These are phyloP conservation scores for Rhagonycha fulva DNA, from an alignment of 2,888 invertebrate species.

Conservation along the genomic window DNA sequence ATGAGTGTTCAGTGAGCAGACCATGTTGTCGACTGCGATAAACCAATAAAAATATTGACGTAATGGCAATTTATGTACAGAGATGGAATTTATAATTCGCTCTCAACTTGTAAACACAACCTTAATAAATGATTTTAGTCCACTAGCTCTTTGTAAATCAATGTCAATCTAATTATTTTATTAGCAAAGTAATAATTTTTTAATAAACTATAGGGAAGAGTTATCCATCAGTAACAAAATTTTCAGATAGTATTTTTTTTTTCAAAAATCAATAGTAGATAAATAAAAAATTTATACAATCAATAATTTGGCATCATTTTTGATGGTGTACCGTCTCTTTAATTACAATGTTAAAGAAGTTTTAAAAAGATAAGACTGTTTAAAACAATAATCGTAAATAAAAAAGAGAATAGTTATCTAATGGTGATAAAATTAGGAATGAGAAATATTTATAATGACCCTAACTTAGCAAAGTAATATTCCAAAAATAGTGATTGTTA, in stretches of 20 bases:
- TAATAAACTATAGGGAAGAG: background rate
- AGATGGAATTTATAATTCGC: conserved; percentile 34
- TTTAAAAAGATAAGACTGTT: too few species aligned
- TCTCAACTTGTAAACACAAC: conserved; percentile 27
- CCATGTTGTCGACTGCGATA: conserved; percentile 50
- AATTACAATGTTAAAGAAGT: too few species aligned
- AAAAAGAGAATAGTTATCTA: too few species aligned
- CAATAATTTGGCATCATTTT: too few species aligned
- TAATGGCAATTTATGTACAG: conserved; percentile 51
- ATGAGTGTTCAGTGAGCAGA: conserved; percentile 52
- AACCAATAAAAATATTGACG: conserved; percentile 48
- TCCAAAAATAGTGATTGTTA: too few species aligned
- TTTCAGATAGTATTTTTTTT: background rate
- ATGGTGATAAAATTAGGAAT: too few species aligned
- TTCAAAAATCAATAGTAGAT: too few species aligned
- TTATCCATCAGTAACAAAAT: background rate
- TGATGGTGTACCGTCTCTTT: too few species aligned
- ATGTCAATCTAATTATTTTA: background rate
- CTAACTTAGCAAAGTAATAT: too few species aligned
- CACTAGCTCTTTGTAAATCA: background rate
- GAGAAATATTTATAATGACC: too few species aligned
- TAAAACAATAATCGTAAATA: too few species aligned
- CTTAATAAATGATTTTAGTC: background rate
- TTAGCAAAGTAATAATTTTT: background rate
- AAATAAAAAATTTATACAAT: too few species aligned